These are phyloP conservation scores for Ormyrus nitidulus DNA, from an alignment of 2,888 invertebrate genomes.

Conservation along the genomic window DNA sequence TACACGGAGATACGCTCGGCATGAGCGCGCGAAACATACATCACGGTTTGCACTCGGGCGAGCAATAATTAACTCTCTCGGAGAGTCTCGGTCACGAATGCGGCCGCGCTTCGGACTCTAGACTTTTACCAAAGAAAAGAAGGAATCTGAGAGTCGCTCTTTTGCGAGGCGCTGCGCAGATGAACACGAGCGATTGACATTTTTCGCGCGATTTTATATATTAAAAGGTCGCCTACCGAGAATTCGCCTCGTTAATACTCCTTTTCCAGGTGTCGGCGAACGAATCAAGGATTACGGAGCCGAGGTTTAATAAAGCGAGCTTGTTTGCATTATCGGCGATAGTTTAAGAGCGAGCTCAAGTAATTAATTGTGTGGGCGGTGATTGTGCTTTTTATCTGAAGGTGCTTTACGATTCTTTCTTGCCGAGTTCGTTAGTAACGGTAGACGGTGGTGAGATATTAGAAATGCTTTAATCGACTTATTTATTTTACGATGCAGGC, in stretches of 20 bases:
- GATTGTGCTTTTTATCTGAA: conserved; percentile 10
- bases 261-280: conserved; percentile 15
- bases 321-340: conserved; percentile 23
- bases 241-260: conserved; percentile 44
- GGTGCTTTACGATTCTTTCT: conserved; percentile 18
- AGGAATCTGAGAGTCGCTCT: conserved; percentile 12
- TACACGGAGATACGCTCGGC: conserved; percentile 13
- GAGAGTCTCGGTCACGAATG: conserved; percentile 36
- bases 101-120: background rate
- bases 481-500: conserved; percentile 31
- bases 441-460: background rate
- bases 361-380: conserved; percentile 28
- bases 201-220: conserved; percentile 52
- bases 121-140: background rate
- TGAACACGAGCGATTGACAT: conserved; percentile 53
- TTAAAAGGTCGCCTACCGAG: conserved; percentile 41
- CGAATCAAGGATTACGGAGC: conserved; percentile 5
- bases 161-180: conserved; percentile 6
- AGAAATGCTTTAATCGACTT: conserved; percentile 18
- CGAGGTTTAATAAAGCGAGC: conserved; percentile 32
- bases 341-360: background rate
- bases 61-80: conserved; percentile 47
- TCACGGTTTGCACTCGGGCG: conserved; percentile 53
- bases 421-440: background rate
- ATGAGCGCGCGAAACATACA: conserved; percentile 55